Base-by-base conservation (phyloP, 2,888 invertebrate genomes). In the Lasioglossum vierecki region DNA sequence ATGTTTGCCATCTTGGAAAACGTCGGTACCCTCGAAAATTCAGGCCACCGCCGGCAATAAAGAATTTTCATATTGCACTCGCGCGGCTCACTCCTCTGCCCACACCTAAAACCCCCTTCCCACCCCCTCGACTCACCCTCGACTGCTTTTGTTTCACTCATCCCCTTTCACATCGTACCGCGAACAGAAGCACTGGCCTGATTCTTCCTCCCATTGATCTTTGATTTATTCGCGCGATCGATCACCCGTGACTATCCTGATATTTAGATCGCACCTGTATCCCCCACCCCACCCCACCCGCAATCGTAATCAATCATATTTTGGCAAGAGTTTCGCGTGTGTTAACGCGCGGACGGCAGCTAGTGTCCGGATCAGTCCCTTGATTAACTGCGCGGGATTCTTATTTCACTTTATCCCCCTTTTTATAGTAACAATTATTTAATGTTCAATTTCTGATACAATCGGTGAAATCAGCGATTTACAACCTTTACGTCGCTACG, bases 1-100 rank as follows among this genome's bases (percentile, higher is more conserved):
- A 84, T 75, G 78, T 74, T 71, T 74, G 82, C 82, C 78, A 75
- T 78, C 85, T 87, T 83, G 82, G 80, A 80, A 75, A 86, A 88
- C 85, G 81, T 80, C 80, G 81, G 76, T 44, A 60, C 68, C 74
- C 68, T 63, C 77, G 71, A 76, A 88, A 84, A 73, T 75, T 71
- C 82, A 46, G 57, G 60, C 75, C 60, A 73, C 70, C 57, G 39
- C 60, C 60, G 63, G 72, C 87, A 53, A 80, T 79, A 80, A 83
- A 79, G 84, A 75, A 86, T 85, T 68, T 85, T 70, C 80, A 77
- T 77, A 75, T 79, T 70, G 30, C 74, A 53, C 57, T 66, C 60
- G 60, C 70, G 18, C 63, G 57, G 26, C 57, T 46, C 53, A 5
- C 60, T 46, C 41, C 41, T 49, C 5, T n/a, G 4, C 18, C 60